These are phyloP conservation scores for Erebia aethiops DNA, from an alignment of 2,888 invertebrate species.

Conservation along the genomic window DNA sequence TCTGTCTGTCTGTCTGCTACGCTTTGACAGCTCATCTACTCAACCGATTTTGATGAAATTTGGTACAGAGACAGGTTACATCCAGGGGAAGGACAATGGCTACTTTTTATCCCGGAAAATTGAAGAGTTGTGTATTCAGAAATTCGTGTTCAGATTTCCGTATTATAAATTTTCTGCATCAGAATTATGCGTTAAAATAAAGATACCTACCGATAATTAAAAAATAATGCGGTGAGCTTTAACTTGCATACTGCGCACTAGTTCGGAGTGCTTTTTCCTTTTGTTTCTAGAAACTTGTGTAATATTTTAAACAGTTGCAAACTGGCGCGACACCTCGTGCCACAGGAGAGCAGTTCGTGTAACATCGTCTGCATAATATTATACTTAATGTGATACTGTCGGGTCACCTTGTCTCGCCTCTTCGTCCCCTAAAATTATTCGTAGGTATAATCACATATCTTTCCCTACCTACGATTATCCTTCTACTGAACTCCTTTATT, in stretches of 20 bases:
- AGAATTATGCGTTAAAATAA: neutral
- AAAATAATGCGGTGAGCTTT: neutral
- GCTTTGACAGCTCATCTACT: too few relatives aligned
- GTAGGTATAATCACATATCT: neutral
- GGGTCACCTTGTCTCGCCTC: constrained; percentile 9
- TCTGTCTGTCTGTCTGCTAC: too few relatives aligned
- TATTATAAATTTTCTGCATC: neutral
- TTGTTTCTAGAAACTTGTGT: neutral
- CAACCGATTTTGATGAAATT: too few relatives aligned
- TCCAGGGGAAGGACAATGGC: too few relatives aligned
- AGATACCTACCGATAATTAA: neutral
- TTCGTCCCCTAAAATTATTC: neutral
- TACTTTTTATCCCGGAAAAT: too few relatives aligned
- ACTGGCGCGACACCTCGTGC: constrained; percentile 18
- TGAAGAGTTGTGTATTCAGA: too few relatives aligned
- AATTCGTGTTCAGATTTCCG: neutral
- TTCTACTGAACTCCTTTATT: too few relatives aligned
- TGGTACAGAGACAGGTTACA: too few relatives aligned
- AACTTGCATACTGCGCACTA: neutral
- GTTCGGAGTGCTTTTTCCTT: neutral
- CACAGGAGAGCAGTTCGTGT: constrained; percentile 28
- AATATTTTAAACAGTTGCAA: constrained; percentile 19
- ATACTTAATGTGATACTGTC: neutral
- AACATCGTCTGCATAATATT: constrained; percentile 17
- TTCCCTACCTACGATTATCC: too few relatives aligned